Conservation (phyloP, 92 coral and sea anemone genomes). For the Porites lobata region DNA sequence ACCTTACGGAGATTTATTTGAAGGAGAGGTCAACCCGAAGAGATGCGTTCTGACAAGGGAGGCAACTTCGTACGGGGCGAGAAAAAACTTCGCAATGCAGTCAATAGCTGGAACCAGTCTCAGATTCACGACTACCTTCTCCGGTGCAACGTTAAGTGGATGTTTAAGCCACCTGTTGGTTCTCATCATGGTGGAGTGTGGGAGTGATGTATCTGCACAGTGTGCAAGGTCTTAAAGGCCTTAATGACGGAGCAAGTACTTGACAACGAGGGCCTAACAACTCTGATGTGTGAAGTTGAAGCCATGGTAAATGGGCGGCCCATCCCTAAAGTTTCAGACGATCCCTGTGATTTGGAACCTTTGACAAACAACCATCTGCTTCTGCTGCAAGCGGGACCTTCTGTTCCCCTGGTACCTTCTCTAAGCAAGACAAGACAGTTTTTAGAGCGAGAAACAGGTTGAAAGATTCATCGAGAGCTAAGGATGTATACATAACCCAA, state of each 20-base stretch:
- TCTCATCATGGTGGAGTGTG: conserved; percentile 33
- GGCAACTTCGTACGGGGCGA: neutral
- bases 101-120: conserved; percentile 18
- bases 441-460: too few species aligned
- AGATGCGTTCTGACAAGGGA: conserved; percentile 20
- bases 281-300: conserved; percentile 23
- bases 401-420: neutral
- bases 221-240: conserved; percentile 16
- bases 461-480: too few species aligned
- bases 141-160: neutral
- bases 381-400: neutral
- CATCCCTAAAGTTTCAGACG: conserved; percentile 13
- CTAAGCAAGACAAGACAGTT: too few species aligned
- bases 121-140: conserved; percentile 4
- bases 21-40: conserved; percentile 13
- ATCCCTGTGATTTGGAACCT: conserved; percentile 22
- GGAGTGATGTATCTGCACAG: conserved; percentile 10
- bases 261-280: neutral
- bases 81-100: neutral
- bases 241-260: neutral
- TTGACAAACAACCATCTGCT: conserved; percentile 17
- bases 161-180: conserved; percentile 6
- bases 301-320: conserved; percentile 26
- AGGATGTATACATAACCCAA: too few species aligned
- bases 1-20: conserved; percentile 7